Base-by-base conservation (phyloP, 1,140 invertebrate species). In the Bombus waltoni region DNA sequence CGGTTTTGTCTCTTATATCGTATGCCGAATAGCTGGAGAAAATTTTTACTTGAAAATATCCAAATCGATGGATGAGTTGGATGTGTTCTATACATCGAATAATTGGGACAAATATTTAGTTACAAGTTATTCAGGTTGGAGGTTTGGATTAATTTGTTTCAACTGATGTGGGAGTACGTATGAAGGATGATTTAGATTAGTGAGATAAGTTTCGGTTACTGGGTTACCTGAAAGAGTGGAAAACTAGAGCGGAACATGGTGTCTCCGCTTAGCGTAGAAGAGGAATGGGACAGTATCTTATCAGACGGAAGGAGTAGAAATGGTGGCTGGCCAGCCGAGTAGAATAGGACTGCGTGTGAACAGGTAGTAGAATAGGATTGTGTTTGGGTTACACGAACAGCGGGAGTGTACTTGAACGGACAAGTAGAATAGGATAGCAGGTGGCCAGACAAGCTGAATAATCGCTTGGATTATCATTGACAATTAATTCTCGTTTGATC, bases 171-270 rank as follows among this genome's bases (percentile, higher is more conserved):
- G 32, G 35, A 32, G 8, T 32, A n/a, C 2, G 28, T 18, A 11
- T 40, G 57, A 40, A 4, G 44, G 59, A 18, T 25, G 77, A 66
- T n/a, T 42, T 28, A 18, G 77, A 32, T 32, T 15, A 28, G 3
- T 9, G 25, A 15, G 59, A 32, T 28, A n/a, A 18, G 25, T 76
- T 38, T 25, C 9, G 38, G 18, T 10, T 40, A 38, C 47, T 47
- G 42, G 28, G 32, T 35, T 11, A 18, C 28, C 3, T 15, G 47
- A 25, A 75, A 57, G 42, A 35, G 57, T n/a, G 65, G 62, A 68
- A 79, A 79, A 79, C 42, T 79, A 18, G 77, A 53, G n/a, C 77
- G 65, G 42, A 47, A 38, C 59, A 32, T 18, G 18, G 9, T 74
- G 73, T 74, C 44, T 28, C 28, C 73, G 57, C 11, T n/a, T 11